Evolutionary conservation across 92 coral and sea anemone genomes (phyloP).

Genomic region (Desmophyllum pertusum): DNA sequence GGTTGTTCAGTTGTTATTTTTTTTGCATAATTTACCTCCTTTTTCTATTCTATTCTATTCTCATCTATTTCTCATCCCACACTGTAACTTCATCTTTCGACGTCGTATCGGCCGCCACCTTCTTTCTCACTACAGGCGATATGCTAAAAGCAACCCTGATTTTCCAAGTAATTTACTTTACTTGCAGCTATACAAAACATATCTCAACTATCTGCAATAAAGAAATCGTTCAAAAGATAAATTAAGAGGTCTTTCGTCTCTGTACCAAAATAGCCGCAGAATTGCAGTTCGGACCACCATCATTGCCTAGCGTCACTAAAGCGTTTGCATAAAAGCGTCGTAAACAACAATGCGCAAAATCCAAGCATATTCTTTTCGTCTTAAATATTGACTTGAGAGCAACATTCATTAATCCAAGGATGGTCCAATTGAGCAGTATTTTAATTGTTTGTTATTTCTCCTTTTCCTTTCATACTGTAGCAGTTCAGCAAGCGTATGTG

Average conservation of each 20-base stretch:
- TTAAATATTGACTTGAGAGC: not conserved
- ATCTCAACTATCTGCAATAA: not conserved
- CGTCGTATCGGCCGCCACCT: not conserved
- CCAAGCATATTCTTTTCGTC: not conserved
- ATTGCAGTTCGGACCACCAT: not conserved
- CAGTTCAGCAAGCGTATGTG: not conserved
- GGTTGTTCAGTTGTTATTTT: not conserved
- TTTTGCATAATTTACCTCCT: constrained; percentile 13
- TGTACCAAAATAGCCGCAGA: not conserved
- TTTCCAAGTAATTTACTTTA: not conserved
- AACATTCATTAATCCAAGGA: not conserved
- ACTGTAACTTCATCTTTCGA: not conserved
- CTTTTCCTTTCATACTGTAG: not conserved
- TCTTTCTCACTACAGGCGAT: not conserved
- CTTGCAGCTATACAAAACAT: not conserved
- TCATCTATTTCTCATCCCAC: not conserved
- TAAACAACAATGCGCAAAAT: not conserved
- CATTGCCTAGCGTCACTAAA: not conserved
- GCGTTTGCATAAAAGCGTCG: not conserved
- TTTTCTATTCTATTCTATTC: not conserved
- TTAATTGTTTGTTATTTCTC: not conserved
- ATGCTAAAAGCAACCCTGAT: no score
- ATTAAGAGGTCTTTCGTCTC: not conserved
- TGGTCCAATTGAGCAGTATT: not conserved
- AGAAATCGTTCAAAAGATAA: not conserved